phyloP scores from a whole-genome alignment of 2,797 vertebrate species.

The Cyprinella venusta region DNA sequence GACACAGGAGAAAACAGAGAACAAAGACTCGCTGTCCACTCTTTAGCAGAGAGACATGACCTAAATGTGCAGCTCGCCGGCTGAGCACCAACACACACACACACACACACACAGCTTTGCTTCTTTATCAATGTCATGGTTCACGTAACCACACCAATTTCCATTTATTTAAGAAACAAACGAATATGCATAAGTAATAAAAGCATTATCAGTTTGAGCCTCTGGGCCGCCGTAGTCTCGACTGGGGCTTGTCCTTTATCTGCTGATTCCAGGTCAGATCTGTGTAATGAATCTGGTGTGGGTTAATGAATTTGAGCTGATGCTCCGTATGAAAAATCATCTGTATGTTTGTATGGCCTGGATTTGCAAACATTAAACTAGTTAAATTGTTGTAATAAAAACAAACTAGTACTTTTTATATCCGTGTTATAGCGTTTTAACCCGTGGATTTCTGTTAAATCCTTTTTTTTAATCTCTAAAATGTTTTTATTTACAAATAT shows the following conservation, averaged over 20 bases:
- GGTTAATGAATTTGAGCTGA: no score
- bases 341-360: not conserved
- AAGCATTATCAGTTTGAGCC: conserved; percentile 5
- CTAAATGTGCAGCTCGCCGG: conserved; percentile 57
- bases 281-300: conserved; percentile 19
- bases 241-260: conserved; percentile 16
- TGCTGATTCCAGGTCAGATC: conserved; percentile 31
- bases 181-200: not conserved
- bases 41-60: conserved; percentile 54
- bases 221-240: not conserved
- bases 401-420: not conserved
- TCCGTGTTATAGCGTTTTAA: not conserved
- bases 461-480: not conserved
- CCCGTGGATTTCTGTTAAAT: not conserved
- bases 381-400: not conserved
- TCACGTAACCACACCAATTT: not conserved
- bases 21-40: conserved; percentile 66
- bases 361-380: not conserved
- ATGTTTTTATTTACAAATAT: not conserved
- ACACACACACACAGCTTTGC: not conserved
- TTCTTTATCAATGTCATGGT: not conserved
- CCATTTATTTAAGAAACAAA: not conserved
- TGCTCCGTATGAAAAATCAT: not conserved
- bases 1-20: conserved; percentile 35
- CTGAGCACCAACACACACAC: not conserved